A percentile compares a stretch with the other conserved stretches of the same genome.
Evolutionary conservation across 2,797 vertebrate genomes (phyloP).

Genomic region (Columba guinea): DNA sequence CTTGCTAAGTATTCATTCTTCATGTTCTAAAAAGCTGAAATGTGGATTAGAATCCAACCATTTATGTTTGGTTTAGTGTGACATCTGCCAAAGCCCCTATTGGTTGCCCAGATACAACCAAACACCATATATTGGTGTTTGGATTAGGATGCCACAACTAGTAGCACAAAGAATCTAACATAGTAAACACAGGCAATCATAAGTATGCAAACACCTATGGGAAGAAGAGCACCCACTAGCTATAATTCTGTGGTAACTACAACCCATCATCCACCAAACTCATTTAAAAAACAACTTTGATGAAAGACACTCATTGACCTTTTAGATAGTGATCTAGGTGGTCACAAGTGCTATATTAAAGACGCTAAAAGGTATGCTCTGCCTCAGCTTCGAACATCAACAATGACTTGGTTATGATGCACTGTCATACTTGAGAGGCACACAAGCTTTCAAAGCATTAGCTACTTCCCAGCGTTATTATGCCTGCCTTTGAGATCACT

Average conservation of each 20-base stretch:
- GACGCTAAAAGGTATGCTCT: not conserved
- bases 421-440: not conserved
- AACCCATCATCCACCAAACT: not conserved
- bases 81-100: not conserved
- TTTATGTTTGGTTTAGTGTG: not conserved
- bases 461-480: not conserved
- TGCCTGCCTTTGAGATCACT: not conserved
- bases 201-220: not conserved
- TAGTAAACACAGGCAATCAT: fast-evolving
- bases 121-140: not conserved
- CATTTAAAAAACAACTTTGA: not conserved
- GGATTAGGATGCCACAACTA: not conserved
- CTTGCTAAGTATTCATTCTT: not conserved
- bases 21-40: not conserved
- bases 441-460: not conserved
- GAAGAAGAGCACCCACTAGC: not conserved
- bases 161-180: not conserved
- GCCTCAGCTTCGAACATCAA: fast-evolving
- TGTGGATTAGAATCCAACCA: not conserved
- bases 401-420: not conserved
- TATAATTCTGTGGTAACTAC: not conserved
- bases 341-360: not conserved
- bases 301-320: not conserved
- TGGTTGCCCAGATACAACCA: not conserved
- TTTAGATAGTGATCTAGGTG: not conserved